Percentiles rank a stretch among this genome's conserved stretches.
Evolutionary conservation across 2,888 invertebrate genomes (phyloP).

Genomic region (Keiferia lycopersicella): DNA sequence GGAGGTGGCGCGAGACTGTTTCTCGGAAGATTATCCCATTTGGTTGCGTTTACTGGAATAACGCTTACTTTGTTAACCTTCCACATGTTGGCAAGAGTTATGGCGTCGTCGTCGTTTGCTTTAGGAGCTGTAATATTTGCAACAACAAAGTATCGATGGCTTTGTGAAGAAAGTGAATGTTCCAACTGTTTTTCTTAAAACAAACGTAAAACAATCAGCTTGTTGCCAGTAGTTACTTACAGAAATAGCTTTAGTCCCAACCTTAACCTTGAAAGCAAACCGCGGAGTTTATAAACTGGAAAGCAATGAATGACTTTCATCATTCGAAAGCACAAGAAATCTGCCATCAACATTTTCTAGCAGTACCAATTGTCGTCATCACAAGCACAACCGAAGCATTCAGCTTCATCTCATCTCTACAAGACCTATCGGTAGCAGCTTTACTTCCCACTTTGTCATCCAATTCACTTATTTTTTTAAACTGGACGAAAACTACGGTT

Average conservation of each 20-base stretch:
- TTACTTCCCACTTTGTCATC: too few relatives aligned
- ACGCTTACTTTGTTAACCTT: slow-evolving; percentile 24
- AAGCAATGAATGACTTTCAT: slow-evolving; percentile 2
- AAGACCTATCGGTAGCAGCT: neutral
- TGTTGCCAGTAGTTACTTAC: neutral
- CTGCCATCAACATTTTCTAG: neutral
- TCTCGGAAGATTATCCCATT: slow-evolving; percentile 33
- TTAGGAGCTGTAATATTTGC: slow-evolving; percentile 3
- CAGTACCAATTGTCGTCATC: neutral
- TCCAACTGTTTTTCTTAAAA: neutral
- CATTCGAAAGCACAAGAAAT: neutral
- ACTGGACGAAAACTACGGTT: neutral
- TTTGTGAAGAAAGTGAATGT: neutral
- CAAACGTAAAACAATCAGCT: neutral
- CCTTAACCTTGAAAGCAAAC: too few relatives aligned
- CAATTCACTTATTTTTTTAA: too few relatives aligned
- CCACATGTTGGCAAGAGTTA: slow-evolving; percentile 9
- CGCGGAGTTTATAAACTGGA: neutral
- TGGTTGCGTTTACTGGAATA: slow-evolving; percentile 31
- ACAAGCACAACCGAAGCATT: neutral
- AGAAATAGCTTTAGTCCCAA: too few relatives aligned
- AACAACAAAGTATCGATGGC: neutral
- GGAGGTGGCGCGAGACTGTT: slow-evolving; percentile 27
- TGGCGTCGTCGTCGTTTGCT: slow-evolving; percentile 8
- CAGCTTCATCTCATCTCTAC: neutral